phyloP scores from a whole-genome alignment of 2,888 invertebrate species.

The Mechanitis messenoides region DNA sequence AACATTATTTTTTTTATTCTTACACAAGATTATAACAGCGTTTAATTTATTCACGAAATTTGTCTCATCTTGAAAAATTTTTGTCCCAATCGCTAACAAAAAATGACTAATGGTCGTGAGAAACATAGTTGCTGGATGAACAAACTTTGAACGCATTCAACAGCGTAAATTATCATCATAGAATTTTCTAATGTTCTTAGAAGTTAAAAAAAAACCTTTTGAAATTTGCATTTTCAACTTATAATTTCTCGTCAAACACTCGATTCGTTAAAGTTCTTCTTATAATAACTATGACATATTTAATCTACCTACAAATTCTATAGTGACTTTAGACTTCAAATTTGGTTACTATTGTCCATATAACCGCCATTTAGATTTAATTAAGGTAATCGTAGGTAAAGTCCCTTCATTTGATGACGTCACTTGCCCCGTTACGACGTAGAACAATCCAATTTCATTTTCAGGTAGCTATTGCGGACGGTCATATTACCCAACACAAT shows the following conservation, averaged over 20 bases:
- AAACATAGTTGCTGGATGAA: slow-evolving; percentile 68
- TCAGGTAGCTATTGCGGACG: not conserved
- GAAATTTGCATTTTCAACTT: no score
- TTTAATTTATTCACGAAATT: slow-evolving; percentile 74
- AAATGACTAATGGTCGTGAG: slow-evolving; percentile 70
- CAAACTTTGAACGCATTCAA: slow-evolving; percentile 61
- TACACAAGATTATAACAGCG: slow-evolving; percentile 66
- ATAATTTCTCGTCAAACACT: no score
- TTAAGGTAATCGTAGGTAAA: slow-evolving; percentile 22
- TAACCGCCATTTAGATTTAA: slow-evolving; percentile 29
- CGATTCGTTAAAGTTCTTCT: no score
- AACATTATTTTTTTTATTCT: slow-evolving; percentile 50
- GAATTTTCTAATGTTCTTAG: slow-evolving; percentile 41
- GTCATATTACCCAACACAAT: no score
- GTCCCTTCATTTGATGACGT: slow-evolving; percentile 17
- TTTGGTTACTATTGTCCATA: slow-evolving; percentile 28
- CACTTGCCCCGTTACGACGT: slow-evolving; percentile 14
- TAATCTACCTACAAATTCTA: slow-evolving; percentile 12
- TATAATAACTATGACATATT: no score
- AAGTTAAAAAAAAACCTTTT: slow-evolving; percentile 12
- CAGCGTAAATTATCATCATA: slow-evolving; percentile 67
- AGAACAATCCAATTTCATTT: slow-evolving; percentile 24
- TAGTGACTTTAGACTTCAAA: slow-evolving; percentile 22
- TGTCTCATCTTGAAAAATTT: slow-evolving; percentile 74
- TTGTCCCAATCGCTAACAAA: slow-evolving; percentile 58